phyloP scores from a whole-genome alignment of 2,888 invertebrate species.

The Serrognathus titanus region DNA sequence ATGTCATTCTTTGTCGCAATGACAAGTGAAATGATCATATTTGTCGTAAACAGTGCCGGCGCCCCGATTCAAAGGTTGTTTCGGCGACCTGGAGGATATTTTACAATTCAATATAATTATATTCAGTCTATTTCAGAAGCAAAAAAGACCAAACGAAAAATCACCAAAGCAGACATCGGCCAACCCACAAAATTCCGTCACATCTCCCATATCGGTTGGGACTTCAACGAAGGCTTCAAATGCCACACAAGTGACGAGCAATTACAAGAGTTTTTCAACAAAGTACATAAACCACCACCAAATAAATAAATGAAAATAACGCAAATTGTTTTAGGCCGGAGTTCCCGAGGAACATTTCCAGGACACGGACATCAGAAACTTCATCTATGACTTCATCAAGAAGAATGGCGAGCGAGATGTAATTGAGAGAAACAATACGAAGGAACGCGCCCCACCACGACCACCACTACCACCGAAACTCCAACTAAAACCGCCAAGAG shows the following conservation, averaged over 20 bases:
- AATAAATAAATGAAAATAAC: background rate
- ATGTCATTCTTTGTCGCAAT: no score
- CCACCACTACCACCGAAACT: no score
- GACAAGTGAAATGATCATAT: no score
- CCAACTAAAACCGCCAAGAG: slow-evolving; percentile 19
- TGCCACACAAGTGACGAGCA: slow-evolving; percentile 60
- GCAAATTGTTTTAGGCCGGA: slow-evolving; percentile 59
- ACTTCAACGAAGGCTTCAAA: slow-evolving; percentile 81
- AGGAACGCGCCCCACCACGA: slow-evolving; percentile 30
- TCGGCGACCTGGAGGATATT: no score
- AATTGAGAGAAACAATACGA: slow-evolving; percentile 44
- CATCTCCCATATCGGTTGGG: slow-evolving; percentile 91
- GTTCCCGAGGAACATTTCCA: slow-evolving; percentile 77
- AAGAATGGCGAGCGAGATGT: slow-evolving; percentile 79
- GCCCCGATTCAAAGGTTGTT: no score
- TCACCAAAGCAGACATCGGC: slow-evolving; percentile 76
- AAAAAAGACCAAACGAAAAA: slow-evolving; percentile 41
- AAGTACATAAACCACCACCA: slow-evolving; percentile 39
- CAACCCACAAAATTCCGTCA: slow-evolving; percentile 85
- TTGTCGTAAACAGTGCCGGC: no score
- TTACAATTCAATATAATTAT: background rate
- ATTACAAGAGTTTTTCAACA: slow-evolving; percentile 68
- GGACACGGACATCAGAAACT: slow-evolving; percentile 80
- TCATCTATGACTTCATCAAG: slow-evolving; percentile 90
- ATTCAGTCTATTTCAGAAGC: slow-evolving; percentile 20